Evolutionary conservation across 1,140 invertebrate genomes (phyloP).

Genomic region (Macrotrachela quadricornifera): DNA sequence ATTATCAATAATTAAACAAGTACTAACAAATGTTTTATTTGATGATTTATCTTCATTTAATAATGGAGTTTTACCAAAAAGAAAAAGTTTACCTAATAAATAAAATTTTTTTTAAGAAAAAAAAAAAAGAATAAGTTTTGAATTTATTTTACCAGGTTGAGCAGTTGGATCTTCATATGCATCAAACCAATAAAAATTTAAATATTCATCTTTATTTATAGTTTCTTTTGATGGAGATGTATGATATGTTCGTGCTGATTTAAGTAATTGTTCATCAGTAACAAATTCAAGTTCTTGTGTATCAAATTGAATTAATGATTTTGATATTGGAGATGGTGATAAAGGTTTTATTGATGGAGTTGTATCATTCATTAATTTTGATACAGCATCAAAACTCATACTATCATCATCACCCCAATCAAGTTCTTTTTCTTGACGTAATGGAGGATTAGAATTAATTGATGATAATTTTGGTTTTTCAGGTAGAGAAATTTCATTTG

Average conservation of each 20-base stretch:
- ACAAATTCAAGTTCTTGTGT: neutral
- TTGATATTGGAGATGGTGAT: neutral
- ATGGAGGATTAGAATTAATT: too few relatives aligned
- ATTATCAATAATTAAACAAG: slow-evolving; percentile 67
- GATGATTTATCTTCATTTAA: slow-evolving; percentile 11
- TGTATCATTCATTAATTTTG: too few relatives aligned
- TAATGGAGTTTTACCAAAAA: slow-evolving; percentile 76
- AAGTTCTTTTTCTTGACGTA: too few relatives aligned
- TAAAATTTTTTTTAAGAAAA: too few relatives aligned
- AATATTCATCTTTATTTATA: slow-evolving; percentile 2
- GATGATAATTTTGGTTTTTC: too few relatives aligned
- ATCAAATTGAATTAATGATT: neutral
- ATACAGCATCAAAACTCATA: too few relatives aligned
- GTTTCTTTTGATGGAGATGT: neutral
- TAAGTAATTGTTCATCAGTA: neutral
- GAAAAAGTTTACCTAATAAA: too few relatives aligned
- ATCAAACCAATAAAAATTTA: slow-evolving; percentile 68
- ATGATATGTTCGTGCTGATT: slow-evolving; percentile 3
- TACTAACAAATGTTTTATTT: slow-evolving; percentile 48
- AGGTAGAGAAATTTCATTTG: too few relatives aligned
- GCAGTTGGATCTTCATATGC: slow-evolving; percentile 55
- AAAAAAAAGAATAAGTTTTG: too few relatives aligned
- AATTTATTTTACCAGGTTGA: slow-evolving; percentile 41
- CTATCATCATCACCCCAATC: too few relatives aligned
- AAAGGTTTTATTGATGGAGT: neutral